These are phyloP conservation scores for Microplitis manilae DNA, from an alignment of 2,888 invertebrate species.

Conservation along the genomic window DNA sequence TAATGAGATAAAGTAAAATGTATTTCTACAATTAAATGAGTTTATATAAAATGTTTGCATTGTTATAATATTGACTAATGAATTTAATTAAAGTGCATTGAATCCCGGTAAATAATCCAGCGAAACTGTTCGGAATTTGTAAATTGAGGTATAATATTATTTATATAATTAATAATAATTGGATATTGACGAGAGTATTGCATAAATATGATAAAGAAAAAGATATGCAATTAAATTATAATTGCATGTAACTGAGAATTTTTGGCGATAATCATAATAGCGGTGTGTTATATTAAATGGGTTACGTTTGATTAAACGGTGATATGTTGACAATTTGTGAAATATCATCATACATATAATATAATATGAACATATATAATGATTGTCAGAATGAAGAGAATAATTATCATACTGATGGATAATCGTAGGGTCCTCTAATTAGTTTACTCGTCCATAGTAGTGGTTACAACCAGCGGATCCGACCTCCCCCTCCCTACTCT, in stretches of 20 bases:
- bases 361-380: not conserved
- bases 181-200: no score
- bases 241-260: not conserved
- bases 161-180: no score
- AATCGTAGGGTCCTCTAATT: constrained; percentile 32
- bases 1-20: no score
- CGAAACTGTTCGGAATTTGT: no score
- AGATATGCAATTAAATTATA: no score
- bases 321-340: not conserved
- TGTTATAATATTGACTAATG: no score
- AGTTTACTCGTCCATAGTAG: constrained; percentile 21
- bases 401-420: constrained; percentile 21
- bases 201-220: no score
- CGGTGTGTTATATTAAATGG: not conserved
- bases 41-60: no score
- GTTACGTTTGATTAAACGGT: not conserved
- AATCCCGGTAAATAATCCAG: no score
- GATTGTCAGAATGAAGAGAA: constrained; percentile 13
- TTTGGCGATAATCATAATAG: not conserved
- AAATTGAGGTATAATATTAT: no score
- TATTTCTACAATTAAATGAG: no score
- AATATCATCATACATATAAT: not conserved
- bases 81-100: no score
- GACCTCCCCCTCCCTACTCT: not conserved
- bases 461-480: constrained; percentile 28